phyloP scores from a whole-genome alignment of 2,888 invertebrate species.

The Drosophila stalkeri region DNA sequence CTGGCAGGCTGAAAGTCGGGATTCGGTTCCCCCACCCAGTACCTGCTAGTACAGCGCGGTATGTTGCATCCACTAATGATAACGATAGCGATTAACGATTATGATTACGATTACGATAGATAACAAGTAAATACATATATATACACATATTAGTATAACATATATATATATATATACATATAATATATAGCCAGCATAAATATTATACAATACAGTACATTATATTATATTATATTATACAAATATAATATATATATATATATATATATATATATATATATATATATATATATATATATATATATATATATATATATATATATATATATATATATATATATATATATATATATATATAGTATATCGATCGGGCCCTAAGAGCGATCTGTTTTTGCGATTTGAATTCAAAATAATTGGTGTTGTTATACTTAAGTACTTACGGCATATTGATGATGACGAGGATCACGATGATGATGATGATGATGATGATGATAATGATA shows the following conservation, averaged over 20 bases:
- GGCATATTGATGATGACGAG: conserved; percentile 27
- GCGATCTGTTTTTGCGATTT: conserved; percentile 33
- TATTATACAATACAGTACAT: conserved; percentile 24
- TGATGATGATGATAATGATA: conserved; percentile 8
- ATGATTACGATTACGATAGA: conserved; percentile 67
- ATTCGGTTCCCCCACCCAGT: conserved; percentile 35
- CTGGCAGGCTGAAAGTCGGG: conserved; percentile 64
- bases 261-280: too few relatives aligned
- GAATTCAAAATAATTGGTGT: conserved; percentile 39
- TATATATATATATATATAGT: too few relatives aligned
- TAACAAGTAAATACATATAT: conserved; percentile 28
- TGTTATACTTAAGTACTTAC: conserved; percentile 48
- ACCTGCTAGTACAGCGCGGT: conserved; percentile 74
- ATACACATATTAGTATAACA: conserved; percentile 25
- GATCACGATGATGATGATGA: conserved; percentile 13
- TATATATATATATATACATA: conserved; percentile 15
- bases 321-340: too few relatives aligned
- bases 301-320: too few relatives aligned
- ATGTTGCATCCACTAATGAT: conserved; percentile 79
- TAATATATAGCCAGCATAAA: conserved; percentile 28
- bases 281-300: too few relatives aligned
- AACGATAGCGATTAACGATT: conserved; percentile 45
- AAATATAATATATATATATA: conserved; percentile 24
- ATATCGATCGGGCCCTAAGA: conserved; percentile 13
- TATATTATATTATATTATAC: conserved; percentile 23